Base-by-base conservation (phyloP, 2,797 vertebrate species). In the Bucorvus abyssinicus region DNA sequence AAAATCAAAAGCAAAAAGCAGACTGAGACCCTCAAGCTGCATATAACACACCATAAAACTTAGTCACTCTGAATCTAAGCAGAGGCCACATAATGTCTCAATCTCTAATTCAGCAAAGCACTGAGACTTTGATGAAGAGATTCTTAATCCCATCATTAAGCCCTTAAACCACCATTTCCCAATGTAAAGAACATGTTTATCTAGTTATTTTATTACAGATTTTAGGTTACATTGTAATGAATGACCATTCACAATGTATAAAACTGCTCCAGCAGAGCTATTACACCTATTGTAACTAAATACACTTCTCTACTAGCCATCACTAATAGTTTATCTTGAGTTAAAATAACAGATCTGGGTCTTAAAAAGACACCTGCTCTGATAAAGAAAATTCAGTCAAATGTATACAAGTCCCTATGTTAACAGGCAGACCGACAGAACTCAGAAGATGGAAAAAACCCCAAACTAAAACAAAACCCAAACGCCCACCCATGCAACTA, bases 81-180 rank as follows among this genome's bases (percentile, higher is more conserved):
- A 85, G 64, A 88, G 23, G 36, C 74, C 47, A n/a, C 73, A 60
- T 63, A 79, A 84, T 23, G 32, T 67, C 65, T 92, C 67, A 76
- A 69, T 50, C 68, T 77, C 40, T 32, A 74, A 93, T 44, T 79
- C 77, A 82, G 63, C 69, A 92, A 90, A 94, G 84, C 73, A 71
- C 53, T 3, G 45, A 83, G 75, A 61, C 65, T 59, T 10, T 71
- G 85, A 94, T 5, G 32, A 86, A 84, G 63, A 82, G 85, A 90
- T 55, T 49, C 32, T 89, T 94, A 91, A 94, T 87, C 90, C 74
- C n/a, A 42, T 23, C 71, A 68, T 44, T 69, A 95, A 94, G 56
- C 63, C 60, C 40, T 89, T 86, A 88, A 94, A 84, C n/a, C 87
- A 75, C 36, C 4, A 1, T 55, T 94, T 78, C 32, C 83, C 67